Evolutionary conservation across 2,888 invertebrate species (phyloP), one percentile per base, ranked within the genome.

Genomic region (Spisula solida): DNA sequence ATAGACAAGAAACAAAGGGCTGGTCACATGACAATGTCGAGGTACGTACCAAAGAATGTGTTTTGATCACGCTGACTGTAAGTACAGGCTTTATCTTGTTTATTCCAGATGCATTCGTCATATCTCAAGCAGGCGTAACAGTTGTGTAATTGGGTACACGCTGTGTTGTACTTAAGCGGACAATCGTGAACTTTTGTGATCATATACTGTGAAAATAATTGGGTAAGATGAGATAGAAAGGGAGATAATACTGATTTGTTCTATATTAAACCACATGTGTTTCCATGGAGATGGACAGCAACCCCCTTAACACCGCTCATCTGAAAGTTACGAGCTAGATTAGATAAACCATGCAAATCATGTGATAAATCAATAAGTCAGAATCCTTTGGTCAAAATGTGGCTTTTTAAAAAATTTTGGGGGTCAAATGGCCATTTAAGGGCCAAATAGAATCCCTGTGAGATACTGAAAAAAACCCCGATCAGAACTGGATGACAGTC

Each of bases 91-190:
- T 82, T 80, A 47, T 88, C 70, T 5, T 1, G 20, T 29, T 86
- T 86, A 97, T 97, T 89, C 95, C 94, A 97, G 16, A 96, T 95
- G 94, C 97, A 97, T 95, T 97, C 96, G 91, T 97, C 96, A 97
- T 98, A 97, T 20, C 98, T 98, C 85, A 98, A 97, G 96, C 99
- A 99, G 0, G 98, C 98, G 41, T 98, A 98, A 96, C 99, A 99
- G 92, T 96, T 98, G 97, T 99, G 98, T 94, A 98, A 97, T 90
- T 98, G 98, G 88, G 97, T 97, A 96, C 99, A 99, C 88, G 97
- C 97, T 94, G 97, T 97, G 14, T 97, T 97, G 51, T 97, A 97
- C 90, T 98, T 97, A 31, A 97, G 97, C 10, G 97, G 97, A 96
- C 98, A 98, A 89, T 91, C 60, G 29, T 82, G n/a, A 16, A 88